phyloP scores from a whole-genome alignment of 2,797 vertebrate genomes.

The Poeciliopsis gracilis region DNA sequence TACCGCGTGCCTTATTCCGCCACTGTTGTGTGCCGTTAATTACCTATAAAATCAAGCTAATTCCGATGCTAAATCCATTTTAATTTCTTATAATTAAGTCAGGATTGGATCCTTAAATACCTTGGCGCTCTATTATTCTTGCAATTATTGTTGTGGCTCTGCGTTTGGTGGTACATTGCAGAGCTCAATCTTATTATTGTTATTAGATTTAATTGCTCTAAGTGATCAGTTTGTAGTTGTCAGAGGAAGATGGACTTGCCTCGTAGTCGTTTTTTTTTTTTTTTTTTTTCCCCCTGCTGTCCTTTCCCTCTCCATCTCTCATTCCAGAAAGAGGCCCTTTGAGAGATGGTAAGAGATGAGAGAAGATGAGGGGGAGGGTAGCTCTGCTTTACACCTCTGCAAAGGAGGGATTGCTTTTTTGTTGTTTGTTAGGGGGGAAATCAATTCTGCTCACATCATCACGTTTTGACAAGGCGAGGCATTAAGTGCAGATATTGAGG shows the following conservation, averaged over 20 bases:
- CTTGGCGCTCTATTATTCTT: slow-evolving; percentile 79
- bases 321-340: slow-evolving; percentile 75
- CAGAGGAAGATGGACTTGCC: slow-evolving; percentile 67
- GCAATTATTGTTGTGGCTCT: slow-evolving; percentile 81
- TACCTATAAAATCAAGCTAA: slow-evolving; percentile 87
- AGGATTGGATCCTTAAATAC: slow-evolving; percentile 85
- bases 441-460: slow-evolving; percentile 80
- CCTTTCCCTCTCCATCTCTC: slow-evolving; percentile 70
- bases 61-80: slow-evolving; percentile 86
- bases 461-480: slow-evolving; percentile 78
- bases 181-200: slow-evolving; percentile 75
- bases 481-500: slow-evolving; percentile 78
- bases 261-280: slow-evolving; percentile 28
- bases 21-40: slow-evolving; percentile 80
- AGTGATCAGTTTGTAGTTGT: slow-evolving; percentile 81
- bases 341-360: slow-evolving; percentile 75
- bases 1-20: slow-evolving; percentile 73
- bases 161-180: slow-evolving; percentile 73
- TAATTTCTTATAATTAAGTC: slow-evolving; percentile 86
- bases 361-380: slow-evolving; percentile 76
- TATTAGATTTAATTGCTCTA: slow-evolving; percentile 82
- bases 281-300: slow-evolving; percentile 47
- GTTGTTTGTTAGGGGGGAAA: slow-evolving; percentile 77
- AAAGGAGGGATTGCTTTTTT: slow-evolving; percentile 80
- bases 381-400: slow-evolving; percentile 78